Evolutionary conservation across 2,113 vertebrate species (phyloP).

Genomic region (Eonycteris spelaea): DNA sequence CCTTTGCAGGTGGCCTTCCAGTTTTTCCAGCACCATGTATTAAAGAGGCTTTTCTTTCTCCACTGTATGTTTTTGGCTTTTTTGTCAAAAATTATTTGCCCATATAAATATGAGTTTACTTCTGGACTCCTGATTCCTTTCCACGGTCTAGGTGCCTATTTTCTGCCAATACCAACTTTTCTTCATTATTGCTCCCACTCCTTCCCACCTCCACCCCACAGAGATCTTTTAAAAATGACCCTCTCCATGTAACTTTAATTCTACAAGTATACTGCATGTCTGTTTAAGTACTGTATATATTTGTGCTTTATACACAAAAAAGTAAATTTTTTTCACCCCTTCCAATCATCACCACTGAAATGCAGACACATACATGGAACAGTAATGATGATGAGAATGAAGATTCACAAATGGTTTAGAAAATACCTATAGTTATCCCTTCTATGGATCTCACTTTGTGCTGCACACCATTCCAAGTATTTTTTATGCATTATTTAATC

Average conservation of each 20-base stretch:
- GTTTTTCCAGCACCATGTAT: no score
- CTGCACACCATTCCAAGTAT: no score
- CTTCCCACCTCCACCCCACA: no score
- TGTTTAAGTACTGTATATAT: not conserved
- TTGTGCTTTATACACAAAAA: not conserved
- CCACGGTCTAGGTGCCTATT: no score
- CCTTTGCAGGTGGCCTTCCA: no score
- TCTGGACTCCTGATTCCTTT: no score
- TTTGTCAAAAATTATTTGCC: no score
- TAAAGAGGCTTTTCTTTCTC: no score
- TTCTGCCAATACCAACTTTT: not conserved
- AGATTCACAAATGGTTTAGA: not conserved
- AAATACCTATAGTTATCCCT: not conserved
- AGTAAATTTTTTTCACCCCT: not conserved
- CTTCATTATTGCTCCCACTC: not conserved
- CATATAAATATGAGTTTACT: no score
- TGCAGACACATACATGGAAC: not conserved
- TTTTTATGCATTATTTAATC: not conserved
- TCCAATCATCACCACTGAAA: not conserved
- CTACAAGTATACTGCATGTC: not conserved
- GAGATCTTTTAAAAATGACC: not conserved
- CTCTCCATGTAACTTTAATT: not conserved
- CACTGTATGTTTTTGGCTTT: no score
- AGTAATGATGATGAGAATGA: not conserved
- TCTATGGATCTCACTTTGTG: rapidly evolving